Percentiles rank a stretch among this genome's conserved stretches.
Conservation (phyloP, 2,797 vertebrate genomes). For the Clamator glandarius region DNA sequence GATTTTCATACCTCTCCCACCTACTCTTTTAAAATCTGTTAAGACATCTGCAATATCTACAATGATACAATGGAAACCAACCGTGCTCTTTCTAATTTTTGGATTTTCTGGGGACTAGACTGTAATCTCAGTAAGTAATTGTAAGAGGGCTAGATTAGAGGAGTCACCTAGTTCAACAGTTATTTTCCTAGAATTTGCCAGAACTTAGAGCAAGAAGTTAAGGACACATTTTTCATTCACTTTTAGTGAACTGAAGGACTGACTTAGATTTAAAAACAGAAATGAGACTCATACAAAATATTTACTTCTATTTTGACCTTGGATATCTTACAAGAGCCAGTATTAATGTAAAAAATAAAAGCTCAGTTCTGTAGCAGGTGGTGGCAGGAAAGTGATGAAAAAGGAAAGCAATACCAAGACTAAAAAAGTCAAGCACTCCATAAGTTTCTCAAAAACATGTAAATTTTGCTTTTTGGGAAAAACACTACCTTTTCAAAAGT, state of each 20-base stretch:
- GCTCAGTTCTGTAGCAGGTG: background rate
- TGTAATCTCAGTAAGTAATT: background rate
- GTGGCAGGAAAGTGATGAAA: background rate
- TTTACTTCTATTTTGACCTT: background rate
- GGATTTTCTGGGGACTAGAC: background rate
- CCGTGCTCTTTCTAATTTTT: background rate
- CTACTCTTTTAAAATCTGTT: background rate
- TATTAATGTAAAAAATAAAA: background rate
- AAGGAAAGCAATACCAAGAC: background rate
- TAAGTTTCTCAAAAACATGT: background rate
- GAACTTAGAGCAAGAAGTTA: background rate
- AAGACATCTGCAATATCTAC: background rate
- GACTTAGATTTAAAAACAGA: background rate
- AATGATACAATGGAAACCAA: background rate
- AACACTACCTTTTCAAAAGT: rapidly evolving
- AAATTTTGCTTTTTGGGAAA: background rate
- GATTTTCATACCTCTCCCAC: background rate
- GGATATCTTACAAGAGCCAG: background rate
- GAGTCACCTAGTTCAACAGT: background rate
- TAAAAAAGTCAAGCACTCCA: background rate
- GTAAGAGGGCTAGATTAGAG: background rate
- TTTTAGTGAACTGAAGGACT: background rate
- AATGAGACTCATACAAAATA: background rate
- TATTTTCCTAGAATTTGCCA: background rate
- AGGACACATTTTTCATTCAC: background rate